These are phyloP conservation scores for Catharus fuscescens DNA, from an alignment of 2,113 vertebrate species.

Conservation along the genomic window DNA sequence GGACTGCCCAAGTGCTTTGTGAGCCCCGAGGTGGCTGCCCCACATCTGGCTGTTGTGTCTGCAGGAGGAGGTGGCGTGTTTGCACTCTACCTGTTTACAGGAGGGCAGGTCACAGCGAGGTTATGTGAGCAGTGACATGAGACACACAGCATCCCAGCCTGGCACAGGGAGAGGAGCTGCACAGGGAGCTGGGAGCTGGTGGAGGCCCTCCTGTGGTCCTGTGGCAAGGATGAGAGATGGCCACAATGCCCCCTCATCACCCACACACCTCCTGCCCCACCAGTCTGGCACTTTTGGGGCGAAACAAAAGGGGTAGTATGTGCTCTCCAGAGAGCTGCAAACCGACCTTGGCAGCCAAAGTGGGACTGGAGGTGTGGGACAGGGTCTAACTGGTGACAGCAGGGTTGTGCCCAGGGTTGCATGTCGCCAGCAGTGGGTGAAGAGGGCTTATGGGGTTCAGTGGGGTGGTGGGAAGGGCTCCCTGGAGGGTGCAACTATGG, in stretches of 20 bases:
- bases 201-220: background rate
- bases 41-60: background rate
- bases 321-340: background rate
- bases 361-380: too few species aligned
- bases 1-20: fast-evolving
- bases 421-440: fast-evolving
- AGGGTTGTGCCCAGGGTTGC: background rate
- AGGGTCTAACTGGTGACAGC: background rate
- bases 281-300: background rate
- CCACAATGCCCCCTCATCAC: background rate
- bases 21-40: background rate
- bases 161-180: background rate
- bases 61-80: background rate
- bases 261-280: fast-evolving
- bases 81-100: background rate
- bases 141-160: background rate
- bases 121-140: fast-evolving
- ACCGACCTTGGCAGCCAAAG: background rate
- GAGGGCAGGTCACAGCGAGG: background rate
- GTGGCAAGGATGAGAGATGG: background rate
- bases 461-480: background rate
- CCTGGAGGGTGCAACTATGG: background rate
- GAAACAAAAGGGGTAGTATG: background rate
- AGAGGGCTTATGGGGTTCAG: background rate
- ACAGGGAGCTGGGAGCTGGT: fast-evolving